Percentiles rank a stretch among this genome's conserved stretches.
These are phyloP conservation scores for Tortricodes alternella DNA, from an alignment of 2,888 invertebrate genomes.

Conservation along the genomic window DNA sequence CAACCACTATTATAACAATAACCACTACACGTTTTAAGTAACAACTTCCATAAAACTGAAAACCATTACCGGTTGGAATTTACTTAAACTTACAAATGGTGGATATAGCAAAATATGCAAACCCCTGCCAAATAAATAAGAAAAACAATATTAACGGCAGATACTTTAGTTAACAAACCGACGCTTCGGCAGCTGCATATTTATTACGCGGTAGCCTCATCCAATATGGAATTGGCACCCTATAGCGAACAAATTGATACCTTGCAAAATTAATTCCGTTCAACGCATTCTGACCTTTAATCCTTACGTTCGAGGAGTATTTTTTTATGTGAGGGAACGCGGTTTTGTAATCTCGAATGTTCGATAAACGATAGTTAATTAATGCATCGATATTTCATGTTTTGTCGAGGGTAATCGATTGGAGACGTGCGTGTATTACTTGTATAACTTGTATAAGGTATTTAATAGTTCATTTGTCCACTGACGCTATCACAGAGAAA, in stretches of 20 bases:
- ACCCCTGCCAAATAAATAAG: neutral
- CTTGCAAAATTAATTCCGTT: conserved; percentile 39
- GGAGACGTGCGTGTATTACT: neutral
- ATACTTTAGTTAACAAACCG: conserved; percentile 26
- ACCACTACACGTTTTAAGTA: no score
- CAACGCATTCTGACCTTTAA: conserved; percentile 2
- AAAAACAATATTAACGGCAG: neutral
- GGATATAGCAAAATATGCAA: no score
- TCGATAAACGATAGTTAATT: conserved; percentile 56
- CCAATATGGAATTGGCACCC: conserved; percentile 47
- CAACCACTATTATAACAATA: no score
- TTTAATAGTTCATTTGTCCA: no score
- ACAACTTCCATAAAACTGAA: no score
- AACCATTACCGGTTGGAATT: no score
- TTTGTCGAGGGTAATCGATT: conserved; percentile 4
- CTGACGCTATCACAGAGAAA: no score
- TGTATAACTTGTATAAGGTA: no score
- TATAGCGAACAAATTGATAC: conserved; percentile 54
- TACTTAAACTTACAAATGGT: no score
- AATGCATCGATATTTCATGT: conserved; percentile 43
- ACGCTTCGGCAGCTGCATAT: conserved; percentile 32
- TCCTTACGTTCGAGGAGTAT: neutral
- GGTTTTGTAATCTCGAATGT: conserved; percentile 39
- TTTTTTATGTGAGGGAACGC: no score
- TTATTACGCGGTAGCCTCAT: conserved; percentile 41